phyloP scores from a whole-genome alignment of 2,113 vertebrate species.

The Telmatochromis sp. region DNA sequence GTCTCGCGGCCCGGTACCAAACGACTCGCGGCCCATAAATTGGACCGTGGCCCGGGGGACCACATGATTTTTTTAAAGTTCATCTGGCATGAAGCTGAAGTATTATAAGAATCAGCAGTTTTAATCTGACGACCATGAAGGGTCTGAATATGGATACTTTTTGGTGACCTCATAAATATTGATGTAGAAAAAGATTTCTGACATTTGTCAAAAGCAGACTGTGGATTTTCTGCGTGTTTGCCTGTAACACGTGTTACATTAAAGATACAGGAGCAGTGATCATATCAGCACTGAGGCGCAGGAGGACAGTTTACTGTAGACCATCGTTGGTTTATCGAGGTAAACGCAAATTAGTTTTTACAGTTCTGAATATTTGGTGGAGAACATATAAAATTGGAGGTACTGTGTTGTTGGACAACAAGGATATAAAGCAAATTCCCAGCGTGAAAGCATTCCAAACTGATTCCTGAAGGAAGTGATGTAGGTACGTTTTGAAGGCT shows the following conservation, averaged over 20 bases:
- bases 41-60: background rate
- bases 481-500: background rate
- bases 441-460: background rate
- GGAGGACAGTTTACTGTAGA: background rate
- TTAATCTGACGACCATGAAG: background rate
- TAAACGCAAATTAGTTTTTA: rapidly evolving
- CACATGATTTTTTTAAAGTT: background rate
- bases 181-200: background rate
- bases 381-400: background rate
- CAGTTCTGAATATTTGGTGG: background rate
- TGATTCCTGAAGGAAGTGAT: background rate
- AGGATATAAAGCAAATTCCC: background rate
- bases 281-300: background rate
- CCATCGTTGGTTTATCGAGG: background rate
- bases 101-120: background rate
- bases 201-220: background rate
- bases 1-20: rapidly evolving
- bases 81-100: background rate
- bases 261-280: background rate
- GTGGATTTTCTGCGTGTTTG: background rate
- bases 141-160: background rate
- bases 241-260: background rate
- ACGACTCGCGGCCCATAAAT: rapidly evolving
- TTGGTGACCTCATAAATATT: background rate
- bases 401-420: background rate